Evolutionary conservation across 2,888 invertebrate genomes (phyloP).

Genomic region (Priapulus caudatus): DNA sequence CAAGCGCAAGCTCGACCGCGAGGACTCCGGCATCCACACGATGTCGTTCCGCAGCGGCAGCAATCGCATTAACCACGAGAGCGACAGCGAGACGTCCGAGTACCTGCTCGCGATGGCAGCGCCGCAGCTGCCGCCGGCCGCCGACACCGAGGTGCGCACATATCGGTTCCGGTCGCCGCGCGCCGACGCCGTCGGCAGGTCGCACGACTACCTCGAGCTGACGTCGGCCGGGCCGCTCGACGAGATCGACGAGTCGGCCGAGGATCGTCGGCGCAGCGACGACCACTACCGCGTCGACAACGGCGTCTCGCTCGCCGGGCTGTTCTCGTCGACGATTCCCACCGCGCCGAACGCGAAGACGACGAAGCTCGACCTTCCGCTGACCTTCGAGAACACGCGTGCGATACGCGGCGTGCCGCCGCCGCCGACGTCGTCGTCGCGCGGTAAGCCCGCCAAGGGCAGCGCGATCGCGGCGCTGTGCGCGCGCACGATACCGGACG

Average conservation of each 20-base stretch:
- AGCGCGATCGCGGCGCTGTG: not conserved
- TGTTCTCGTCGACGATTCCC: not conserved
- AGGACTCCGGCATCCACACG: slow-evolving; percentile 1
- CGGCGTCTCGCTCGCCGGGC: not conserved
- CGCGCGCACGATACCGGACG: no score
- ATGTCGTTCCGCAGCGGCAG: not conserved
- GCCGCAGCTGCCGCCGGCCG: no score
- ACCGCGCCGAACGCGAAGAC: not conserved
- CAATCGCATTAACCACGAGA: not conserved
- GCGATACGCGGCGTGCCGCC: no score
- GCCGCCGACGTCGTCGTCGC: no score
- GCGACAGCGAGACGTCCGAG: not conserved
- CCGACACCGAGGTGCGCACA: no score
- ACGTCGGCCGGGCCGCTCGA: not conserved
- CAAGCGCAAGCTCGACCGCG: not conserved
- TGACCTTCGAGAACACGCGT: not conserved
- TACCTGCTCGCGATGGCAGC: not conserved
- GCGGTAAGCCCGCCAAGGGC: not conserved
- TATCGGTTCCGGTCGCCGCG: not conserved
- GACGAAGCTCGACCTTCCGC: not conserved
- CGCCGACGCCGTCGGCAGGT: not conserved
- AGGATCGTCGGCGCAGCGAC: no score
- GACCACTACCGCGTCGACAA: not conserved
- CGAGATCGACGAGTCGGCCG: not conserved
- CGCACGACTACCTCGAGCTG: not conserved